Percentiles rank a stretch among this genome's conserved stretches.
These are phyloP conservation scores for Porites cylindrica DNA, from an alignment of 92 coral and sea anemone species.

Conservation along the genomic window DNA sequence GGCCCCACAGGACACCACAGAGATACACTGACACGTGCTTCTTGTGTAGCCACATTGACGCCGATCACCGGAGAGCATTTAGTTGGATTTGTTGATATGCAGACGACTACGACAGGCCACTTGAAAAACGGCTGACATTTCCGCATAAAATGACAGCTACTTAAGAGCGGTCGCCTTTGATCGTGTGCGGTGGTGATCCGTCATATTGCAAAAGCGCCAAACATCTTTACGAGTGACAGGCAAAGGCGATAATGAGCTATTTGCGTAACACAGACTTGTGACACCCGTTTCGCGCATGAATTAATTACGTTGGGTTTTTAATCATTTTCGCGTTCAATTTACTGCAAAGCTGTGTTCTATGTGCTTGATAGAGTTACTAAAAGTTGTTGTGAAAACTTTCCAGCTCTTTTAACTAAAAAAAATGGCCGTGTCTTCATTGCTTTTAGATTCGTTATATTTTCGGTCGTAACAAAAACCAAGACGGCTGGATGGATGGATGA, in stretches of 20 bases:
- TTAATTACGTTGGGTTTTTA: constrained; percentile 51
- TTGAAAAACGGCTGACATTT: constrained; percentile 90
- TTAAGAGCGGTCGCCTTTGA: constrained; percentile 83
- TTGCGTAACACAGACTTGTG: constrained; percentile 77
- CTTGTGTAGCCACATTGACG: constrained; percentile 42
- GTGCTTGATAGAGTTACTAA: constrained; percentile 31
- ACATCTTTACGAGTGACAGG: constrained; percentile 72
- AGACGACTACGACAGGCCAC: constrained; percentile 70
- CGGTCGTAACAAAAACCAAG: constrained; percentile 83
- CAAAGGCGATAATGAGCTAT: constrained; percentile 89
- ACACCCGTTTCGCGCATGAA: constrained; percentile 69
- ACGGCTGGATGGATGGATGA: constrained; percentile 77
- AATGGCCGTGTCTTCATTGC: not conserved
- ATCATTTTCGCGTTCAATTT: constrained; percentile 26
- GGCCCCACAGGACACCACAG: not conserved
- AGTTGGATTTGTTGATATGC: constrained; percentile 50
- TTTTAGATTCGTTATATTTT: constrained; percentile 50
- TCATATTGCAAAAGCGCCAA: constrained; percentile 73
- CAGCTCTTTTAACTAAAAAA: not conserved
- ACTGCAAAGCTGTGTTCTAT: constrained; percentile 1
- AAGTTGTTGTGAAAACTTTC: constrained; percentile 45
- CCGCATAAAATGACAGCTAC: constrained; percentile 88
- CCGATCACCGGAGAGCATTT: constrained; percentile 62
- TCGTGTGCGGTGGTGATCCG: constrained; percentile 73
- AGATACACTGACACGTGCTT: constrained; percentile 39